Conservation (phyloP, 2,888 invertebrate species). For the Pyrrhosoma nymphula region DNA sequence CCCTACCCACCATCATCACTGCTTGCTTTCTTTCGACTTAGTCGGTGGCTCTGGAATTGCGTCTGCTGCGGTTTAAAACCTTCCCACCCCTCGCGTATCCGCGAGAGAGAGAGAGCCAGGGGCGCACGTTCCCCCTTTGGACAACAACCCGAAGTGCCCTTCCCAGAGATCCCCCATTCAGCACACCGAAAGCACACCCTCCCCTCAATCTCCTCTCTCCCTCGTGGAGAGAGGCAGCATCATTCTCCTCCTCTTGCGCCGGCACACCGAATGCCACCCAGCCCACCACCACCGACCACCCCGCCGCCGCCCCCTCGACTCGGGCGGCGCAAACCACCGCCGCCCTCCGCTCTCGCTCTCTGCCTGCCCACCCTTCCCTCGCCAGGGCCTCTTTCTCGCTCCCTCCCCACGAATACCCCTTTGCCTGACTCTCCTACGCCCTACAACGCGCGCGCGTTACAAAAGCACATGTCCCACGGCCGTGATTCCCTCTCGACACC, state of each 20-base stretch:
- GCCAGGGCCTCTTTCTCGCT: neutral
- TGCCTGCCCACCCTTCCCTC: neutral
- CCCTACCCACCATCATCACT: neutral
- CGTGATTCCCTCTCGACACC: no score
- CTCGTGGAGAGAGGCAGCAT: neutral
- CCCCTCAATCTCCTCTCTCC: neutral
- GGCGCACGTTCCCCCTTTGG: neutral
- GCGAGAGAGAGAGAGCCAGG: no score
- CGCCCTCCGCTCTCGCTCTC: neutral
- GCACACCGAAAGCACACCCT: constrained; percentile 17
- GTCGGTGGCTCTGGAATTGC: neutral
- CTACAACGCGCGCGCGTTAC: neutral
- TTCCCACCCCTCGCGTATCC: neutral
- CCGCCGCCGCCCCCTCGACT: neutral
- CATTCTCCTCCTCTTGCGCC: neutral
- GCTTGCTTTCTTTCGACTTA: neutral
- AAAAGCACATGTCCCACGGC: no score
- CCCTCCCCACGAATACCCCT: constrained; percentile 2
- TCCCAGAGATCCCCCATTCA: constrained; percentile 50
- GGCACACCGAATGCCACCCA: constrained; percentile 38
- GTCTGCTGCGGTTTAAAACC: neutral
- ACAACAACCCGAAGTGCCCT: neutral
- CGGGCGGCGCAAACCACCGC: neutral
- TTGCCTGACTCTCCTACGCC: constrained; percentile 1
- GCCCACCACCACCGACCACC: neutral